phyloP scores from a whole-genome alignment of 2,113 vertebrate genomes.

The Raja brachyura region DNA sequence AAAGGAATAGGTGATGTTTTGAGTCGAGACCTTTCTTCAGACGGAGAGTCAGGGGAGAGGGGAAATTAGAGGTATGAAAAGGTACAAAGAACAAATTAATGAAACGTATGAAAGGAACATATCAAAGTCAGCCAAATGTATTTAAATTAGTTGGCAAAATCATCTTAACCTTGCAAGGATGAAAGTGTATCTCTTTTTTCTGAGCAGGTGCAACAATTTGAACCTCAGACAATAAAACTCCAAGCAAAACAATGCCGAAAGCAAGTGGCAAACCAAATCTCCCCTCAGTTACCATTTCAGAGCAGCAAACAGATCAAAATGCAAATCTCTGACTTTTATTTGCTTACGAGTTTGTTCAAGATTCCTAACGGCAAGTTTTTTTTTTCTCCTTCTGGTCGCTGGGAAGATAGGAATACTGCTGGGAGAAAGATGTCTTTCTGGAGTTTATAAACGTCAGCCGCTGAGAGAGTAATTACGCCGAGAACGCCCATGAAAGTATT shows the following conservation, averaged over 20 bases:
- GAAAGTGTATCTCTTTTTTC: not conserved
- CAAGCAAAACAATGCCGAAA: not conserved
- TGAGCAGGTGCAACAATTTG: not conserved
- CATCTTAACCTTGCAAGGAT: not conserved
- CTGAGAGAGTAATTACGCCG: not conserved
- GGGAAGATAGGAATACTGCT: not conserved
- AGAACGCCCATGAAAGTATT: not conserved
- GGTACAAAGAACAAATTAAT: too few relatives aligned
- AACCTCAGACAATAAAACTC: not conserved
- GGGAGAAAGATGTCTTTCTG: not conserved
- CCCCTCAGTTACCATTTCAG: not conserved
- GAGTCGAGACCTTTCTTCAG: too few relatives aligned
- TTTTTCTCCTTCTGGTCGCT: not conserved
- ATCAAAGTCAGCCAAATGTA: too few relatives aligned
- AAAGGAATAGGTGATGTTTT: too few relatives aligned
- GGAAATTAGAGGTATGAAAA: too few relatives aligned
- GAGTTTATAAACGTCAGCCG: not conserved
- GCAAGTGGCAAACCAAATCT: not conserved
- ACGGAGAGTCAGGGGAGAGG: too few relatives aligned
- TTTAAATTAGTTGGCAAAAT: not conserved
- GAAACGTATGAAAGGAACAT: too few relatives aligned
- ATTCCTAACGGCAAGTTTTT: not conserved
- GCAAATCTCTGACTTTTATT: not conserved
- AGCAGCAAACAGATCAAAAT: not conserved
- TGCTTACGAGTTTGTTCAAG: not conserved